Evolutionary conservation across 2,797 vertebrate species (phyloP).

Genomic region (Selene dorsalis): DNA sequence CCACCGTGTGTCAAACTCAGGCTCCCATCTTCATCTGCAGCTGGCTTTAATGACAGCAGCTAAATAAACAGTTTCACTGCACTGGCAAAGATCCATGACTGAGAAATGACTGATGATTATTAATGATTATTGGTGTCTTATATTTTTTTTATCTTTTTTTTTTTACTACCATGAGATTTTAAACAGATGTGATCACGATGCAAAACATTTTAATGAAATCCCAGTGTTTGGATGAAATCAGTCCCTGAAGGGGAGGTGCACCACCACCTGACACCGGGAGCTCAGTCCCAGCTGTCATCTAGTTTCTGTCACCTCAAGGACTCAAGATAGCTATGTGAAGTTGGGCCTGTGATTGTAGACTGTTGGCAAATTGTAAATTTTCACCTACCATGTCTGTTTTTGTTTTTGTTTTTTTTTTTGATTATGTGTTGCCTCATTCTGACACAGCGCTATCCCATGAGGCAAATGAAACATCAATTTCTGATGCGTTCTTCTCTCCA

Average conservation of each 20-base stretch:
- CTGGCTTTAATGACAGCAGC: not conserved
- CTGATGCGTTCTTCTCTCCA: not conserved
- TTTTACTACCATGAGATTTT: not conserved
- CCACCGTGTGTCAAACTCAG: not conserved
- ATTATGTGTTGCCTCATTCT: not conserved
- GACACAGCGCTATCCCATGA: not conserved
- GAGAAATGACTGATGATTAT: not conserved
- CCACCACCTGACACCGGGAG: not conserved
- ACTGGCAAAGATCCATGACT: not conserved
- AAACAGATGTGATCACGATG: constrained; percentile 11
- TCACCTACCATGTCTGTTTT: not conserved
- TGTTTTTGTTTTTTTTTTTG: not conserved
- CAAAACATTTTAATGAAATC: constrained; percentile 37
- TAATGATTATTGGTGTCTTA: not conserved
- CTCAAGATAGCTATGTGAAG: not conserved
- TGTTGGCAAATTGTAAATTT: not conserved
- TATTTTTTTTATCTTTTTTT: too few relatives aligned
- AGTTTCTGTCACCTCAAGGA: constrained; percentile 4
- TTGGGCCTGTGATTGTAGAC: too few relatives aligned
- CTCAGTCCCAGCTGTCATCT: not conserved
- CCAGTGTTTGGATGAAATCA: constrained; percentile 1
- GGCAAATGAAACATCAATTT: not conserved
- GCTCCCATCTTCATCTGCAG: not conserved
- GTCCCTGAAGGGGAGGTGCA: not conserved
- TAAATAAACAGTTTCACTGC: not conserved